Conservation (phyloP, 2,888 invertebrate species). For the Corbicula japonica region DNA sequence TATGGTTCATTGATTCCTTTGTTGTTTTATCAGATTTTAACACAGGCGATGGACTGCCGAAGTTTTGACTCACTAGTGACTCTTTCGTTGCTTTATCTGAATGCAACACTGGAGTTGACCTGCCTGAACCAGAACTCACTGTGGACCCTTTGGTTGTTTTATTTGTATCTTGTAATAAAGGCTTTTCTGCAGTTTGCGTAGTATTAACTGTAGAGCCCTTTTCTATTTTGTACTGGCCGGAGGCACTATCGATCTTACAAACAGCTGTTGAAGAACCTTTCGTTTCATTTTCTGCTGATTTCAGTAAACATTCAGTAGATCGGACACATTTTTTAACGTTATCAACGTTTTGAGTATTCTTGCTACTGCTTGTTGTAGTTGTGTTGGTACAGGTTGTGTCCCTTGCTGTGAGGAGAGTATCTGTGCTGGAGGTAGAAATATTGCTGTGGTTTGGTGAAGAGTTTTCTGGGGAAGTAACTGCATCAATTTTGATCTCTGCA, state of each 20-base stretch:
- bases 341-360: constrained; percentile 3
- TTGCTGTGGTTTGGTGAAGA: constrained; percentile 51
- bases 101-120: too few species aligned
- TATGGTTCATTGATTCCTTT: too few species aligned
- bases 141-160: too few species aligned
- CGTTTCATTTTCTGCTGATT: background rate
- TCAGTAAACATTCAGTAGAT: background rate
- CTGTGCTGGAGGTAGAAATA: constrained; percentile 66
- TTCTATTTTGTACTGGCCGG: constrained; percentile 20
- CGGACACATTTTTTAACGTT: background rate
- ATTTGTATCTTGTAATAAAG: too few species aligned
- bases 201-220: background rate
- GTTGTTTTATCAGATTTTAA: too few species aligned
- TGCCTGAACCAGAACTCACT: too few species aligned
- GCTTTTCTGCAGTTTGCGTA: too few species aligned
- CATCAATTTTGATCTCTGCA: constrained; percentile 22
- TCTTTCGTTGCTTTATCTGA: too few species aligned
- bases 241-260: constrained; percentile 8
- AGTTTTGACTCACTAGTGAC: too few species aligned
- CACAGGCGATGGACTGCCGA: too few species aligned
- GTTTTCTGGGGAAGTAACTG: constrained; percentile 36
- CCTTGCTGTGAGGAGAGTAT: constrained; percentile 68
- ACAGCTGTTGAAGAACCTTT: background rate
- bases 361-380: background rate
- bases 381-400: constrained; percentile 45